Percentiles rank a stretch among this genome's conserved stretches.
Evolutionary conservation across 2,797 vertebrate species (phyloP).

Genomic region (Pampus argenteus): DNA sequence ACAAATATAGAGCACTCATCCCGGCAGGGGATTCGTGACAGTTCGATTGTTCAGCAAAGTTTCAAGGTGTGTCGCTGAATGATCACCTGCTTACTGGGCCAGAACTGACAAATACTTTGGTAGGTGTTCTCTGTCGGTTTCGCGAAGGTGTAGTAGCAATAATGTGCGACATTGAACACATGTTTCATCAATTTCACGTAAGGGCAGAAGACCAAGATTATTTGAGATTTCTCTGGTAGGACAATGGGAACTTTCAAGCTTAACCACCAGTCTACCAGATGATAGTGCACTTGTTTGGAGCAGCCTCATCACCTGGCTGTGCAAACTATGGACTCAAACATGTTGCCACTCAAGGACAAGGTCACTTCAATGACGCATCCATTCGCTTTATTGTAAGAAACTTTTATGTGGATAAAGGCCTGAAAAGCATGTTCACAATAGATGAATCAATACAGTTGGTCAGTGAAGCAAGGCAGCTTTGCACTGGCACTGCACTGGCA

Average conservation of each 20-base stretch:
- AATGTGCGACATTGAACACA: not conserved
- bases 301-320: not conserved
- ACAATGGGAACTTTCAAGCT: not conserved
- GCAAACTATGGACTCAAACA: not conserved
- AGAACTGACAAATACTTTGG: not conserved
- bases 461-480: constrained; percentile 15
- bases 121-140: constrained; percentile 1
- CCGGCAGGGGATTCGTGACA: no score
- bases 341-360: not conserved
- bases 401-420: constrained; percentile 5
- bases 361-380: not conserved
- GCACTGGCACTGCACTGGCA: constrained; percentile 1
- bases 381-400: not conserved
- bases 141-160: not conserved
- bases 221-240: no score
- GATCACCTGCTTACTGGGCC: not conserved
- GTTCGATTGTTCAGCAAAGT: no score
- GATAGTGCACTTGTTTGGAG: not conserved
- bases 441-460: no score
- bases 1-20: no score
- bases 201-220: constrained; percentile 3
- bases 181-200: not conserved
- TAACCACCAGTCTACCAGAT: not conserved
- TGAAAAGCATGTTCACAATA: not conserved
- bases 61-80: no score